Conservation (phyloP, 2,797 vertebrate genomes). For the Sebastes trivittatus region DNA sequence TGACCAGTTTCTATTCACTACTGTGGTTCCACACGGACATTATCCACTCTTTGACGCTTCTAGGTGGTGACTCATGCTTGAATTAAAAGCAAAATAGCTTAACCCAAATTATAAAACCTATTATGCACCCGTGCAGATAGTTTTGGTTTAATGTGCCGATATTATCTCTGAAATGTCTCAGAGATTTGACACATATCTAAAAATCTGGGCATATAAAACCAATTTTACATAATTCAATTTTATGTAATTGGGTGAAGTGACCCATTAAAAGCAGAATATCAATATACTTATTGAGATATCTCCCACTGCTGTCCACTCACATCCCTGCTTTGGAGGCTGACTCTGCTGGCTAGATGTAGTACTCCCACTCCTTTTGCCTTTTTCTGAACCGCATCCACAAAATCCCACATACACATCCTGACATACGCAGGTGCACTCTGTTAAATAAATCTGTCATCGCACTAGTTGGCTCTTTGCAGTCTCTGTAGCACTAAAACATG, state of each 20-base stretch:
- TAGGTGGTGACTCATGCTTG: constrained; percentile 9
- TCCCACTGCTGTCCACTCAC: constrained; percentile 16
- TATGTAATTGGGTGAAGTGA: constrained; percentile 27
- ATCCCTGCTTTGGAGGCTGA: constrained; percentile 52
- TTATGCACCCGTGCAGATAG: not conserved
- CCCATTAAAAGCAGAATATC: constrained; percentile 1
- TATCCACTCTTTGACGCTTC: constrained; percentile 11
- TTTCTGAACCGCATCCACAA: constrained; percentile 30
- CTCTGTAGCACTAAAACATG: constrained; percentile 47
- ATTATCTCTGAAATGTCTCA: not conserved
- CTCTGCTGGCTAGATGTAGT: constrained; percentile 73
- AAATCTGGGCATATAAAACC: constrained; percentile 1
- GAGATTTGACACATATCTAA: not conserved
- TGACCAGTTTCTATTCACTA: constrained; percentile 27
- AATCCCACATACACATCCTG: constrained; percentile 24
- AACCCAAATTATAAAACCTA: not conserved
- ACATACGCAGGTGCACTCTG: constrained; percentile 25
- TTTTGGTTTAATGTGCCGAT: constrained; percentile 14
- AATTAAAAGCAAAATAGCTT: constrained; percentile 16
- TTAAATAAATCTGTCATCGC: constrained; percentile 15
- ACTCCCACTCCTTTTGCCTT: constrained; percentile 49
- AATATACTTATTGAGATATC: not conserved
- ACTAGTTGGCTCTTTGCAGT: constrained; percentile 51
- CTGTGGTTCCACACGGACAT: constrained; percentile 19
- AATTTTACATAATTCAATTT: constrained; percentile 1